Conservation (phyloP, 2,113 vertebrate species). For the Solenodon paradoxus region DNA sequence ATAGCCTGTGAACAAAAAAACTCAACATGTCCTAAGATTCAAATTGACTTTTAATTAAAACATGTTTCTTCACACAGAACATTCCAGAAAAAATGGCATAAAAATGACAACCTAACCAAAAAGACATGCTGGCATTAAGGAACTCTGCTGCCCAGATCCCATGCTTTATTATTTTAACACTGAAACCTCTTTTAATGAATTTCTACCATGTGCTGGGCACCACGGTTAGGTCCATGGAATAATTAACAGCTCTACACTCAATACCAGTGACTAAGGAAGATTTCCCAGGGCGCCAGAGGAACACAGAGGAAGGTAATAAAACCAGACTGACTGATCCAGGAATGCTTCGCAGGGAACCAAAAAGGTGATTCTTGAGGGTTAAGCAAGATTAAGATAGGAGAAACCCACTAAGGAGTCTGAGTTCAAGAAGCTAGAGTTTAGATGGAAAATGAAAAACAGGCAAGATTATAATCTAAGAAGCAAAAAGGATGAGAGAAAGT, state of each 20-base stretch:
- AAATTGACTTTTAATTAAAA: constrained; percentile 43
- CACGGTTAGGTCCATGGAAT: neutral
- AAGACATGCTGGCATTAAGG: neutral
- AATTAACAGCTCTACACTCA: neutral
- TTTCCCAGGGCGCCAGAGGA: neutral
- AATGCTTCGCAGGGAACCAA: neutral
- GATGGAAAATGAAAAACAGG: neutral
- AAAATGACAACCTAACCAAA: neutral
- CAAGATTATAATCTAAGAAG: neutral
- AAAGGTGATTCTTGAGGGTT: neutral
- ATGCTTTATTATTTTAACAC: constrained; percentile 4
- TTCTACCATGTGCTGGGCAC: neutral
- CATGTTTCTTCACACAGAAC: neutral
- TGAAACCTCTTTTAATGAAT: constrained; percentile 1
- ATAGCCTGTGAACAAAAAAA: constrained; percentile 1
- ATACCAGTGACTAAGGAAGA: neutral
- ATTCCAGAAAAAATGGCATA: neutral
- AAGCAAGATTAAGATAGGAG: neutral
- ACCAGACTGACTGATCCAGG: neutral
- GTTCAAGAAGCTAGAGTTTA: neutral
- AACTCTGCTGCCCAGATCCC: neutral
- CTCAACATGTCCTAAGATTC: neutral
- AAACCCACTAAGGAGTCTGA: neutral
- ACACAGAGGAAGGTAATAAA: neutral
- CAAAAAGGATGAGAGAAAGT: neutral